Conservation (phyloP, 1,140 invertebrate species). For the Euschistus heros region DNA sequence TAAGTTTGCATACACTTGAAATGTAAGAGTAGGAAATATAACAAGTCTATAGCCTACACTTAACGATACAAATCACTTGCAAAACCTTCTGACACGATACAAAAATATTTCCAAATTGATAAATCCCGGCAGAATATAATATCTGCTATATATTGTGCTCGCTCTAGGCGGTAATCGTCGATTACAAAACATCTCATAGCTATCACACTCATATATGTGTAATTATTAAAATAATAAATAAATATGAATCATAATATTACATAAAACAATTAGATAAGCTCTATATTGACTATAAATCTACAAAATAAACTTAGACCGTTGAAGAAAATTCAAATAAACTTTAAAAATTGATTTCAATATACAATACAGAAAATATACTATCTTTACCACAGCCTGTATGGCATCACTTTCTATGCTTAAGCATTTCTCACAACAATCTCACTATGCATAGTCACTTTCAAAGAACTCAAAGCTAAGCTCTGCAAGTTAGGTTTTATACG, state of each 20-base stretch:
- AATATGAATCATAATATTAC: constrained; percentile 17
- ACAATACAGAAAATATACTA: constrained; percentile 25
- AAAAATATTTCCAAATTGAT: constrained; percentile 8
- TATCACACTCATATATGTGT: constrained; percentile 2
- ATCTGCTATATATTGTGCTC: not conserved
- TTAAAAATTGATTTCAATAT: constrained; percentile 14
- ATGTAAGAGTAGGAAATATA: too few species aligned
- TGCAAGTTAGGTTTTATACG: constrained; percentile 12
- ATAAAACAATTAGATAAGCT: constrained; percentile 25
- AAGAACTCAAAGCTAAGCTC: constrained; percentile 11
- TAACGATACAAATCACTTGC: not conserved
- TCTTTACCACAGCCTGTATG: constrained; percentile 24
- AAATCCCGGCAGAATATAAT: not conserved
- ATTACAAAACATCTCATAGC: not conserved
- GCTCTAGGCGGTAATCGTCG: not conserved
- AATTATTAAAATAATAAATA: constrained; percentile 14
- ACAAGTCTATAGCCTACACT: not conserved
- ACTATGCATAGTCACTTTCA: not conserved
- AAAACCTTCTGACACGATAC: not conserved
- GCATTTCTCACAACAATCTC: constrained; percentile 16
- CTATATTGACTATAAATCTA: constrained; percentile 18
- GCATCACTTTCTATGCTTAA: constrained; percentile 21
- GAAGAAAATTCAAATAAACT: constrained; percentile 8
- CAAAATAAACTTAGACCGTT: constrained; percentile 20
- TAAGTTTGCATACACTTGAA: too few species aligned